Conservation (phyloP, 2,888 invertebrate species). For the Scaptodrosophila latifasciaeformis region DNA sequence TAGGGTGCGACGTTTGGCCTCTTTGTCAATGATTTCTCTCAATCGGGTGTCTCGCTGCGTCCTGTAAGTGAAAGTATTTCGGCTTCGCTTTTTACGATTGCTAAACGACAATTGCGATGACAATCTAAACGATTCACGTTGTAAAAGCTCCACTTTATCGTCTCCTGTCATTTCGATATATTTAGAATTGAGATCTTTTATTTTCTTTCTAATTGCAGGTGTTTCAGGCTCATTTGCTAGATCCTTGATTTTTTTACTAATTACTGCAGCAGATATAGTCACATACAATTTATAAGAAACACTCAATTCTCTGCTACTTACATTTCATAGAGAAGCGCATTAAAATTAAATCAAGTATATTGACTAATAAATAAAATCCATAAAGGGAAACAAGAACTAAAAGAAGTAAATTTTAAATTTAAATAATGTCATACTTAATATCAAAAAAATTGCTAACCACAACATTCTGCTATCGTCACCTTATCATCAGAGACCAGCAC, state of each 20-base stretch:
- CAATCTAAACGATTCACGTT: background rate
- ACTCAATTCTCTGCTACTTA: slow-evolving; percentile 8
- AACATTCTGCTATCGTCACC: background rate
- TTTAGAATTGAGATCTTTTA: background rate
- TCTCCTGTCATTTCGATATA: slow-evolving; percentile 1
- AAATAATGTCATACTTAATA: no score
- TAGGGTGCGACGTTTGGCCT: background rate
- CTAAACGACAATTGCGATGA: no score
- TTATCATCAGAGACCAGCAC: background rate
- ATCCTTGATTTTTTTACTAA: slow-evolving; percentile 2
- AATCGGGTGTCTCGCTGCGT: no score
- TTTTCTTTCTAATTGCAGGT: background rate
- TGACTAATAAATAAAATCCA: slow-evolving; percentile 17
- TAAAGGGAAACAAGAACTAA: slow-evolving; percentile 9
- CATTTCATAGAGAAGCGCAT: slow-evolving; percentile 9
- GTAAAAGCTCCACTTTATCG: slow-evolving; percentile 12
- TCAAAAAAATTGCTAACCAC: background rate
- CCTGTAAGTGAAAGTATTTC: no score
- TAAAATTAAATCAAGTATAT: slow-evolving; percentile 17
- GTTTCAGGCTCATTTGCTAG: background rate
- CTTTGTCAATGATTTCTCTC: no score
- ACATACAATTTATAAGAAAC: background rate
- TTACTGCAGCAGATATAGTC: slow-evolving; percentile 9
- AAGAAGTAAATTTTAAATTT: background rate
- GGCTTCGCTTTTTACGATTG: no score